Evolutionary conservation across 1,140 invertebrate species (phyloP).

Genomic region (Eufriesea mexicana): DNA sequence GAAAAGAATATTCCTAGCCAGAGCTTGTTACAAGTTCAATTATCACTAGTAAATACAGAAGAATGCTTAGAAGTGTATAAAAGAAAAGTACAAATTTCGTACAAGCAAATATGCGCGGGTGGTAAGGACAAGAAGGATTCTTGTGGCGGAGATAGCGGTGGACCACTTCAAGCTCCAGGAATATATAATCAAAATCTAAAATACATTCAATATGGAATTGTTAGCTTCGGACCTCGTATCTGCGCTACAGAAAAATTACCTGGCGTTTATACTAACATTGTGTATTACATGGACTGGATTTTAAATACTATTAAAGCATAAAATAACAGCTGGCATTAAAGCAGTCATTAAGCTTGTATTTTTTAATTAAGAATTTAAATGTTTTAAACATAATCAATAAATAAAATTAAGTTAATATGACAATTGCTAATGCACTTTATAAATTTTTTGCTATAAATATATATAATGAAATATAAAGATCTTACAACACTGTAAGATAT

Average conservation of each 20-base stretch:
- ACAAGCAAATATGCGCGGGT: slow-evolving; percentile 85
- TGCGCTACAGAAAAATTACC: slow-evolving; percentile 84
- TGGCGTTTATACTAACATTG: slow-evolving; percentile 85
- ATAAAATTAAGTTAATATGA: background rate
- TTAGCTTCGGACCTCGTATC: slow-evolving; percentile 81
- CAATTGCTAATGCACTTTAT: background rate
- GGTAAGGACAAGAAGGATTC: slow-evolving; percentile 81
- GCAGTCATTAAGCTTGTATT: background rate
- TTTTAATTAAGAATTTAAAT: background rate
- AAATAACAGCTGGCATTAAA: slow-evolving; percentile 23
- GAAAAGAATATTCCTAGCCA: slow-evolving; percentile 81
- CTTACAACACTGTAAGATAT: background rate
- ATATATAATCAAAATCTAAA: slow-evolving; percentile 66
- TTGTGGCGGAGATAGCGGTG: slow-evolving; percentile 82
- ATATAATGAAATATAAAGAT: background rate
- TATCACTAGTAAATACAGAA: slow-evolving; percentile 79
- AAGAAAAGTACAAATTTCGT: slow-evolving; percentile 70
- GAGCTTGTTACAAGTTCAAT: slow-evolving; percentile 81
- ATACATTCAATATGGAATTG: slow-evolving; percentile 82
- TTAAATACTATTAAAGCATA: slow-evolving; percentile 81
- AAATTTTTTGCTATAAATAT: background rate
- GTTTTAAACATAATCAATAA: background rate
- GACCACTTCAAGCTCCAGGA: slow-evolving; percentile 78
- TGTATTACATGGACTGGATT: slow-evolving; percentile 87
- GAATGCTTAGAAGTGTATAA: slow-evolving; percentile 81